Conservation (phyloP, 2,888 invertebrate genomes). For the Drosophila histrio region DNA sequence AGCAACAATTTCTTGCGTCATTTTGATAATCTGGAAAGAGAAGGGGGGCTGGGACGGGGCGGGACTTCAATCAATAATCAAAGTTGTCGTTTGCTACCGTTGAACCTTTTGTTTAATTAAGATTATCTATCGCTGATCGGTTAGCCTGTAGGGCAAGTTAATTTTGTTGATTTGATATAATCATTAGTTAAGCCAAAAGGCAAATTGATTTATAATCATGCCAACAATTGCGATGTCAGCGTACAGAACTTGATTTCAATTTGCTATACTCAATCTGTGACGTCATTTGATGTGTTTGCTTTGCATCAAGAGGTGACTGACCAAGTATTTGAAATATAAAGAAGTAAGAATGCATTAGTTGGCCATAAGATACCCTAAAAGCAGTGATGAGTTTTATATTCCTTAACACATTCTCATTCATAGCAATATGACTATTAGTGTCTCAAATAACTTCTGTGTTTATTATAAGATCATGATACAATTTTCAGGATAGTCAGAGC, state of each 20-base stretch:
- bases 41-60: conserved; percentile 18
- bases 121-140: conserved; percentile 24
- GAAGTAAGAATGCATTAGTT: too few species aligned
- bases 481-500: too few species aligned
- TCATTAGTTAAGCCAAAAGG: not conserved
- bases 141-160: conserved; percentile 32
- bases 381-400: too few species aligned
- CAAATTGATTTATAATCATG: conserved; percentile 31
- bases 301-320: conserved; percentile 32
- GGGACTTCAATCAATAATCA: not conserved
- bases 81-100: conserved; percentile 9
- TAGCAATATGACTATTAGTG: too few species aligned
- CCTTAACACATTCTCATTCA: too few species aligned
- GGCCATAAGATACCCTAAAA: too few species aligned
- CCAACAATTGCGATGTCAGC: conserved; percentile 35
- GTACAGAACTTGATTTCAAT: conserved; percentile 30
- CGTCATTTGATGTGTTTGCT: conserved; percentile 13
- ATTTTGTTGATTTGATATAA: conserved; percentile 19
- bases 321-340: too few species aligned
- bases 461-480: too few species aligned
- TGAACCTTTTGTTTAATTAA: conserved; percentile 21
- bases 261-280: conserved; percentile 10
- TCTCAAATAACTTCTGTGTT: too few species aligned
- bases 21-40: not conserved
- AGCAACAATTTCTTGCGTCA: conserved; percentile 20